Evolutionary conservation across 2,888 invertebrate species (phyloP).

Genomic region (Lathronympha strigana): DNA sequence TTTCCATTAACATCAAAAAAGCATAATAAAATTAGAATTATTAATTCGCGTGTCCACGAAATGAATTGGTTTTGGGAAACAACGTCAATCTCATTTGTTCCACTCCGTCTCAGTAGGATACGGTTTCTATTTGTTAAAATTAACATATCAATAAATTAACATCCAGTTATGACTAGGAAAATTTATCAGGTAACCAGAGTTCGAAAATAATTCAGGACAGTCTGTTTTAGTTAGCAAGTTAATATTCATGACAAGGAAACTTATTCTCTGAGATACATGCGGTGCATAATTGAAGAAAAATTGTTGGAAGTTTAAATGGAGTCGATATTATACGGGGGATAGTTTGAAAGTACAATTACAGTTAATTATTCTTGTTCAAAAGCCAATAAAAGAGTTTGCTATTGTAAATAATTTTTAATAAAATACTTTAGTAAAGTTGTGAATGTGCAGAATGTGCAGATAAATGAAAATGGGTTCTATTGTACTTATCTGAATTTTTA

Average conservation of each 20-base stretch:
- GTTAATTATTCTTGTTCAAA: slow-evolving; percentile 3
- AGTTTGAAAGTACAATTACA: slow-evolving; percentile 6
- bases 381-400: neutral
- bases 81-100: slow-evolving; percentile 75
- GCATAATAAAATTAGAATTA: slow-evolving; percentile 52
- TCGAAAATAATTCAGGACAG: slow-evolving; percentile 32
- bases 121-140: slow-evolving; percentile 79
- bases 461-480: no score
- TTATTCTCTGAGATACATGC: slow-evolving; percentile 19
- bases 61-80: slow-evolving; percentile 66
- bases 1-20: slow-evolving; percentile 45
- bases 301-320: slow-evolving; percentile 8
- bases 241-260: slow-evolving; percentile 36
- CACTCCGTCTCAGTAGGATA: slow-evolving; percentile 76
- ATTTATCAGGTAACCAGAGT: slow-evolving; percentile 34
- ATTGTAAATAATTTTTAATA: neutral
- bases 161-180: slow-evolving; percentile 52
- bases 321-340: slow-evolving; percentile 21
- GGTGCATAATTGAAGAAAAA: slow-evolving; percentile 28
- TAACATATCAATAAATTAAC: slow-evolving; percentile 74
- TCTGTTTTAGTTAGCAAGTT: slow-evolving; percentile 25
- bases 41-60: slow-evolving; percentile 54
- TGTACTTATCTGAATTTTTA: no score
- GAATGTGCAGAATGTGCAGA: no score
- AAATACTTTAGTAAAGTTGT: neutral